Evolutionary conservation across 2,888 invertebrate species (phyloP), one percentile per base, ranked within the genome.

Genomic region (Orthosia incerta): DNA sequence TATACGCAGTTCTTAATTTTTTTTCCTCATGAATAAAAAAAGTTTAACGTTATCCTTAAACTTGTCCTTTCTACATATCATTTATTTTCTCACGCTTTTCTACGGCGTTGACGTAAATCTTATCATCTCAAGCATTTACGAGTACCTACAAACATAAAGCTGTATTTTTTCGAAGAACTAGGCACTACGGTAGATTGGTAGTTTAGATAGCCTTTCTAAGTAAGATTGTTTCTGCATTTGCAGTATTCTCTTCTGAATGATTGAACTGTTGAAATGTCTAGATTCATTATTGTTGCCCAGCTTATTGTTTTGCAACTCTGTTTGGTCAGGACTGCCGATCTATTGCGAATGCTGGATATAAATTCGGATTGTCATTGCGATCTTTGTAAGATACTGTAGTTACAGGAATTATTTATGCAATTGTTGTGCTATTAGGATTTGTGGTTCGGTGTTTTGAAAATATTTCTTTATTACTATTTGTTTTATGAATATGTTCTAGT

Each of bases 241-340:
- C 63, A 68, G 71, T 62, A 70, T 78, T 81, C 59, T 67, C 79
- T 64, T 61, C 72, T 70, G 70, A 80, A 76, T 83, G 81, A 82
- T 78, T 68, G 71, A 74, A 77, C 62, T 77, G 76, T 74, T 71
- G 77, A 75, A 86, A 82, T 76, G 56, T 56, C 39, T 50, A 65
- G 73, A 84, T 81, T 86, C 82, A 83, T 79, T 57, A 45, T 70
- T 82, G 46, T 60, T 57, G 51, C 31, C 20, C 7, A 51, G 74
- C 56, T 75, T 79, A 77, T 81, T 81, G 81, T 85, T 82, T 84
- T 74, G 86, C 69, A 80, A 82, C 45, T 80, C 72, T 59, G 70
- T 69, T 76, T 62, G 69, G 64, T 74, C n/a, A 57, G 64, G 66
- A 67, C 65, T 86, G 64, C 57, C 70, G 66, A 84, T 67, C 50